Conservation (phyloP, 2,888 invertebrate genomes). For the Eilema sororculum region DNA sequence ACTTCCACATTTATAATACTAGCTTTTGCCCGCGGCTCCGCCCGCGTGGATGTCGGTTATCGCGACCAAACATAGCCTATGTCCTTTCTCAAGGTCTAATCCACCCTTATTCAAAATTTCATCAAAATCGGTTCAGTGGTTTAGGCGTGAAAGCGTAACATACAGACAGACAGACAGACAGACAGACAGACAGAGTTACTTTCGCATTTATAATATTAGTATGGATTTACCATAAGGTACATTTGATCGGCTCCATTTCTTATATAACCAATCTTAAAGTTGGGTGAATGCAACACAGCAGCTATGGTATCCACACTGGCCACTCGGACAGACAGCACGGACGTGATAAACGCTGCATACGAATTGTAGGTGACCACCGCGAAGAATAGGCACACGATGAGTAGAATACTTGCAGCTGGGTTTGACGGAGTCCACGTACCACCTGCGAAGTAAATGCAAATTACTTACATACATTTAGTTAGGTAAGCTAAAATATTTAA, state of each 20-base stretch:
- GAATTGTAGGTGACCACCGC: slow-evolving; percentile 89
- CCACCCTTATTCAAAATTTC: too few relatives aligned
- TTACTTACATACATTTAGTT: too few relatives aligned
- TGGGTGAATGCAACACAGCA: slow-evolving; percentile 85
- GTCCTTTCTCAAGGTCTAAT: too few relatives aligned
- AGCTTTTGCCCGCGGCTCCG: too few relatives aligned
- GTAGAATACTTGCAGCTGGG: slow-evolving; percentile 86
- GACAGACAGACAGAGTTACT: too few relatives aligned
- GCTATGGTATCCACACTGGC: slow-evolving; percentile 86
- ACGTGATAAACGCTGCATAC: slow-evolving; percentile 90
- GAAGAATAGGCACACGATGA: slow-evolving; percentile 87
- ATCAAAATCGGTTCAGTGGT: too few relatives aligned
- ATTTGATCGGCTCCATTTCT: slow-evolving; percentile 88
- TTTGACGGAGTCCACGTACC: slow-evolving; percentile 87
- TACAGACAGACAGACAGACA: too few relatives aligned
- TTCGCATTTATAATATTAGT: too few relatives aligned
- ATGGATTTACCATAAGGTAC: slow-evolving; percentile 87
- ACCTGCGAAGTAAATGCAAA: slow-evolving; percentile 67
- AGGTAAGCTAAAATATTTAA: background rate
- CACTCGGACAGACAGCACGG: slow-evolving; percentile 88
- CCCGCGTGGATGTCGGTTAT: too few relatives aligned
- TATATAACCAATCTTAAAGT: slow-evolving; percentile 88
- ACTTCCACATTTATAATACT: too few relatives aligned
- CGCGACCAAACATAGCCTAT: too few relatives aligned
- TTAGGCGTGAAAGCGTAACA: too few relatives aligned